Evolutionary conservation across 2,888 invertebrate species (phyloP).

Genomic region (Drosophila maculinotata): DNA sequence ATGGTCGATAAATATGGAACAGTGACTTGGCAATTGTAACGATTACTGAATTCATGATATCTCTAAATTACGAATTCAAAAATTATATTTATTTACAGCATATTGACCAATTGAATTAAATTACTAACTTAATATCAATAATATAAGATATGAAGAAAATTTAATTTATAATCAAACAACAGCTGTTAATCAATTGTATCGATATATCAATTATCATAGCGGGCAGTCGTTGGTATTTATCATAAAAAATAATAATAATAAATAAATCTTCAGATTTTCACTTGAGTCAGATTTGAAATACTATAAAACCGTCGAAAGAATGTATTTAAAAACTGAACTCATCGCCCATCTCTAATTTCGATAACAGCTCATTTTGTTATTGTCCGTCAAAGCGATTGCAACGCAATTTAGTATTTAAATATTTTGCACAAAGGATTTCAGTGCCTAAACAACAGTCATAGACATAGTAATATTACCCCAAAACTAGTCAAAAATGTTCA

Average conservation of each 20-base stretch:
- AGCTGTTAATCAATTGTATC: too few species aligned
- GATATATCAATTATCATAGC: too few species aligned
- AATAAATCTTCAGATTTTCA: too few species aligned
- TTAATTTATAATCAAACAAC: too few species aligned
- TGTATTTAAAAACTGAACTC: slow-evolving; percentile 2
- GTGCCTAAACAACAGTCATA: slow-evolving; percentile 27
- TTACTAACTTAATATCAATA: too few species aligned
- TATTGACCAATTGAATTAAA: too few species aligned
- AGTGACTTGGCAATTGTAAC: slow-evolving; percentile 16
- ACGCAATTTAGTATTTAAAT: slow-evolving; percentile 50
- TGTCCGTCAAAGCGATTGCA: slow-evolving; percentile 30
- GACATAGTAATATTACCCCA: slow-evolving; percentile 11
- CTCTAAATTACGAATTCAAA: background rate
- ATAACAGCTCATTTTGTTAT: slow-evolving; percentile 44
- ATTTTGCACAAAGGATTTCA: slow-evolving; percentile 17
- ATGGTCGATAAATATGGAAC: slow-evolving; percentile 31
- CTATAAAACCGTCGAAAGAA: background rate
- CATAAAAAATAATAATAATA: too few species aligned
- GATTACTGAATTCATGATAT: background rate
- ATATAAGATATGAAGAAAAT: too few species aligned
- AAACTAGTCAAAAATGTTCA: slow-evolving; percentile 75
- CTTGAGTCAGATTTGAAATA: background rate
- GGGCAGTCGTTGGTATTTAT: too few species aligned
- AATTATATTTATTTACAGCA: background rate
- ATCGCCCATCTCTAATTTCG: slow-evolving; percentile 31